A percentile compares a stretch with the other conserved stretches of the same genome.
Evolutionary conservation across 2,113 vertebrate species (phyloP).

Genomic region (Piaya cayana): DNA sequence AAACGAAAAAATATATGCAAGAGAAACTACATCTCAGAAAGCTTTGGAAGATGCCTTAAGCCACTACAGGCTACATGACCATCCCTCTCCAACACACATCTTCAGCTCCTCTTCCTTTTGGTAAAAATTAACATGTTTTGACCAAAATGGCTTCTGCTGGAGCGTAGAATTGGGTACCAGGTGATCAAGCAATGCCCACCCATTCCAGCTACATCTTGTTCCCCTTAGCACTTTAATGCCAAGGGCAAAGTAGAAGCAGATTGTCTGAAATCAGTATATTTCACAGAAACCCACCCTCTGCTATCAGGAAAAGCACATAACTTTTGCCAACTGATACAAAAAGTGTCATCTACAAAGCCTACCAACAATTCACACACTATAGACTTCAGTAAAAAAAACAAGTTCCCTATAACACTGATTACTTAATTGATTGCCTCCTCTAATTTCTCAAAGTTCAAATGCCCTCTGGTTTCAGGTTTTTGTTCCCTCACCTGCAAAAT

Average conservation of each 20-base stretch:
- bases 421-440: background rate
- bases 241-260: background rate
- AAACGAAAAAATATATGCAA: background rate
- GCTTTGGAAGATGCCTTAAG: background rate
- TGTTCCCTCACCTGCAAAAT: background rate
- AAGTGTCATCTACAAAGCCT: background rate
- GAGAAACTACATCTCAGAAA: background rate
- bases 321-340: background rate
- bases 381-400: background rate
- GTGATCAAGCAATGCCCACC: background rate
- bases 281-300: background rate
- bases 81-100: background rate
- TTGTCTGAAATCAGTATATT: background rate
- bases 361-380: rapidly evolving
- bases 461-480: background rate
- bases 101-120: background rate
- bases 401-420: background rate
- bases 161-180: background rate
- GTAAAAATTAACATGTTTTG: background rate
- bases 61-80: background rate
- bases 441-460: background rate
- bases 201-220: background rate
- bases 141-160: background rate
- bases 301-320: background rate
- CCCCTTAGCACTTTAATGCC: background rate